Evolutionary conservation across 2,888 invertebrate species (phyloP), one percentile per base, ranked within the genome.

Genomic region (Coremacera marginata): DNA sequence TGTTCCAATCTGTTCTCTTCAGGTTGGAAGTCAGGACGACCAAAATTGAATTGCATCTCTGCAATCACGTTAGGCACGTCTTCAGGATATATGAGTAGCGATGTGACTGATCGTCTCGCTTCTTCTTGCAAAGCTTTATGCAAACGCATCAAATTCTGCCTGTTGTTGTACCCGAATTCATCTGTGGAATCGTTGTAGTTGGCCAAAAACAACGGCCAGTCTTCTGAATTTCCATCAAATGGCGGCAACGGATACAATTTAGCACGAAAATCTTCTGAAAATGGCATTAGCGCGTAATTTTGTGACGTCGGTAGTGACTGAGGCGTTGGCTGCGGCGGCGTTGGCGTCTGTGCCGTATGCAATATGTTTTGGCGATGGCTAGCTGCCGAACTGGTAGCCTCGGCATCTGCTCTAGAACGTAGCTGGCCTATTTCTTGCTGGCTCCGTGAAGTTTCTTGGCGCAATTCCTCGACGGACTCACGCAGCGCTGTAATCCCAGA

Each of bases 21-120:
- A 78, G 34, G 37, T 80, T 76, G 2, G 70, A 34, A 2, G 4
- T 79, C 78, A 9, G 79, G 77, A 1, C 79, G 76, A n/a, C 81
- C 74, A 49, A 80, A 81, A 34, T 74, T 76, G 34, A 81, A 80
- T 51, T 78, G 19, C 0, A 80, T 52, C 67, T 80, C 77, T 8
- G 76, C 62, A 16, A 80, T 78, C 11, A 76, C 76, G 16, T 68
- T 51, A 0, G 78, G 71, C 7, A 77, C 77, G 25, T 77, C 75
- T 0, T 75, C 51, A 16, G 77, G 75, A 19, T 77, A 67, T n/a
- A 77, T 73, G 7, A 76, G 9, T 68, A 70, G 62, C 25, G 77
- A 76, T 76, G 14, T 73, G n/a, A n/a, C n/a, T n/a, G n/a, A n/a
- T n/a, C n/a, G n/a, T n/a, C n/a, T n/a, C n/a, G n/a, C n/a, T n/a